phyloP scores from a whole-genome alignment of 2,113 vertebrate species.

The Lamprotornis superbus region DNA sequence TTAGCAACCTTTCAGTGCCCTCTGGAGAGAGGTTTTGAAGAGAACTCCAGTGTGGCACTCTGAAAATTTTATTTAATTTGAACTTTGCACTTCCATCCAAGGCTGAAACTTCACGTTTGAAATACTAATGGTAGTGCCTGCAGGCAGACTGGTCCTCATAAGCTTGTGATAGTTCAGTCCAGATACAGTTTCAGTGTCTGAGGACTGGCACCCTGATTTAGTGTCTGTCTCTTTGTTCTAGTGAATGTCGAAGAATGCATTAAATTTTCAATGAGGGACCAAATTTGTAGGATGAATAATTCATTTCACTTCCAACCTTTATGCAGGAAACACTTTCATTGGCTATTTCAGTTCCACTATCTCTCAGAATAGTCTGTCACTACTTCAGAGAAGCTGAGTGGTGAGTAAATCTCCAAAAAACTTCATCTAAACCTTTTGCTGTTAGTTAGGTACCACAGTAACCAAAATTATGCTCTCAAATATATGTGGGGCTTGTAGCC shows the following conservation, averaged over 20 bases:
- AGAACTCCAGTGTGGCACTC: not conserved
- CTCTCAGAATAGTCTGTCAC: not conserved
- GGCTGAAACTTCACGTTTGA: not conserved
- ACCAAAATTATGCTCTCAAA: not conserved
- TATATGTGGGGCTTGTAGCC: not conserved
- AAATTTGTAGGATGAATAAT: constrained; percentile 32
- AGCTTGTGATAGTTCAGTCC: not conserved
- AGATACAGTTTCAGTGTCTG: not conserved
- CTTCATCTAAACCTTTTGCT: not conserved
- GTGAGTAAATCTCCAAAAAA: not conserved
- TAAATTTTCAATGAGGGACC: constrained; percentile 1
- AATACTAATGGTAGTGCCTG: constrained; percentile 1
- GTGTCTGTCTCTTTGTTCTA: constrained; percentile 7
- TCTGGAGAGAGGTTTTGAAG: constrained; percentile 7
- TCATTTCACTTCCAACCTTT: not conserved
- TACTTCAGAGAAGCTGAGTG: not conserved
- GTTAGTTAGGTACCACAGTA: not conserved
- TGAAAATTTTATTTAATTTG: constrained; percentile 1
- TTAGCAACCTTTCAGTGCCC: not conserved
- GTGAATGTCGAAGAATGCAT: not conserved
- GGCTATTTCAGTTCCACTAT: not conserved
- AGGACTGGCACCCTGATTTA: constrained; percentile 10
- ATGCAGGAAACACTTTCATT: not conserved
- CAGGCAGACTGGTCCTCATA: not conserved
- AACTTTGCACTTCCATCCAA: not conserved